Base-by-base conservation (phyloP, 2,113 vertebrate genomes). In the Phasianus colchicus region DNA sequence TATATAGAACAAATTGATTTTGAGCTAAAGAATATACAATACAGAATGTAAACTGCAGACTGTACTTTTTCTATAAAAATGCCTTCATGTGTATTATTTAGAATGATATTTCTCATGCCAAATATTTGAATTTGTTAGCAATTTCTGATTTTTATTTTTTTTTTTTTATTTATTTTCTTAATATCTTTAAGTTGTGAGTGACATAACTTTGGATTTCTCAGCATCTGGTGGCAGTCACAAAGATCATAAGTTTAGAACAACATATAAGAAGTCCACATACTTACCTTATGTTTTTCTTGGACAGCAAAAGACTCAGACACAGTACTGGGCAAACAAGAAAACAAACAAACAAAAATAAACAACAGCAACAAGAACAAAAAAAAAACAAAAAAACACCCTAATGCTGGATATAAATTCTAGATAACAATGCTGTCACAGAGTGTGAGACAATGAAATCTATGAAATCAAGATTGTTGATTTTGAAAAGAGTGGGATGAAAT, bases 1-100 rank as follows among this genome's bases (percentile, higher is more conserved):
- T 94, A 43, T 19, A 91, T 17, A 91, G 50, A 92, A 91, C 15
- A 84, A 92, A 94, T 48, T 86, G 42, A 92, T 82, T 76, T 72
- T 84, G 27, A 76, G 30, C 71, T 93, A 61, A 93, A 86, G 22
- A 85, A 83, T 84, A 65, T 79, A 64, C 25, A 69, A 40, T 67
- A 47, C 58, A 34, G 38, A 74, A 52, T 74, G 50, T 54, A 83
- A 89, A 83, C 20, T 65, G n/a, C 52, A 57, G 13, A 67, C 11
- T 4, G 25, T 47, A 38, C 5, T 89, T 87, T 25, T 55, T 6
- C 24, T 65, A 45, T 36, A 52, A 91, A 70, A 73, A 21, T 45
- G 0, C 32, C 84, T 74, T 55, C 30, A 75, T 75, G 10, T 42
- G 1, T 43, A 48, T 58, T 80, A 65, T 67, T 86, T 73, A 82